Evolutionary conservation across 2,888 invertebrate genomes (phyloP).

Genomic region (Macaria notata): DNA sequence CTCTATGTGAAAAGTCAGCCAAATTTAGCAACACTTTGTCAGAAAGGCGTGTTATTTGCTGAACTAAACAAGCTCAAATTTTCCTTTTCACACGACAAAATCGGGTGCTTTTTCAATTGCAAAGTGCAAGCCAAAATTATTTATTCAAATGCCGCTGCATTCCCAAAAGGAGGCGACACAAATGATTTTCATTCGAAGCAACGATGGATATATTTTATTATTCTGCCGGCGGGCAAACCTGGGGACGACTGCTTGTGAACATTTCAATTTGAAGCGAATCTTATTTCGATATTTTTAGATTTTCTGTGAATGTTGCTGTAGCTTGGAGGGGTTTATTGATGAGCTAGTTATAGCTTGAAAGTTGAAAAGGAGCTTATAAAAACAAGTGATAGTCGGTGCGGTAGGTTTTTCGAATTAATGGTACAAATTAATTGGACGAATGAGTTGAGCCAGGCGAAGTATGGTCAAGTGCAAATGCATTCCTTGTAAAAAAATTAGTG

Average conservation of each 20-base stretch:
- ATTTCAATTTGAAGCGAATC: slow-evolving; percentile 20
- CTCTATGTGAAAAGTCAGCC: too few species aligned
- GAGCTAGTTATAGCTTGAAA: too few species aligned
- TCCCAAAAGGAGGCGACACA: slow-evolving; percentile 1
- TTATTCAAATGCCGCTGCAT: neutral
- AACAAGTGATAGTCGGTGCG: too few species aligned
- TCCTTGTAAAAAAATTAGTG: too few species aligned
- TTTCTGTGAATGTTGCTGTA: too few species aligned
- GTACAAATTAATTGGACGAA: too few species aligned
- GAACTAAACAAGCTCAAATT: neutral
- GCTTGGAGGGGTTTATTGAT: too few species aligned
- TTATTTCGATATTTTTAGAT: slow-evolving; percentile 14
- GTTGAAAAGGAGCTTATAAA: too few species aligned
- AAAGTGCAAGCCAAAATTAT: slow-evolving; percentile 3
- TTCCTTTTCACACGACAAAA: slow-evolving; percentile 1
- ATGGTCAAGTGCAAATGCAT: too few species aligned
- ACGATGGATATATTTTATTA: slow-evolving; percentile 12
- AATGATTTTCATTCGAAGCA: slow-evolving; percentile 4
- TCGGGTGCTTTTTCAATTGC: neutral
- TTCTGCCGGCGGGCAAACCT: slow-evolving; percentile 12
- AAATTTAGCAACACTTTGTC: too few species aligned
- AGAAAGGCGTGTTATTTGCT: neutral
- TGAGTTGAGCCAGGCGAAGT: too few species aligned
- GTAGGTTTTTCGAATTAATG: too few species aligned
- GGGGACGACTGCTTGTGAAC: slow-evolving; percentile 7